phyloP scores from a whole-genome alignment of 2,113 vertebrate genomes.

The Campylorhamphus procurvoides region DNA sequence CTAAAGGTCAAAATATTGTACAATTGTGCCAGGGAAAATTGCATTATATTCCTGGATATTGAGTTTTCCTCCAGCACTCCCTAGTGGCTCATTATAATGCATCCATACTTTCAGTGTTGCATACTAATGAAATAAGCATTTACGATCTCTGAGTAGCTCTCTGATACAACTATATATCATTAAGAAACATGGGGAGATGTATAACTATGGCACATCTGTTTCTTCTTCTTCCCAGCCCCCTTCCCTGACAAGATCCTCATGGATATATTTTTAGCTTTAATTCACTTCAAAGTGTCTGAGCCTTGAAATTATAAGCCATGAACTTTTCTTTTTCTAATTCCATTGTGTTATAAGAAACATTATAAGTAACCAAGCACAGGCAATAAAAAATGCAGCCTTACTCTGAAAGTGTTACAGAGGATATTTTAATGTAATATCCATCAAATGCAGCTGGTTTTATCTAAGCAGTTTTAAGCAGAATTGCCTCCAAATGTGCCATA shows the following conservation, averaged over 20 bases:
- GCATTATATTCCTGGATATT: neutral
- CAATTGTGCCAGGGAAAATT: neutral
- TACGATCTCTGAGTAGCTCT: neutral
- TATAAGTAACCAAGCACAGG: neutral
- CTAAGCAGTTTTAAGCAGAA: constrained; percentile 15
- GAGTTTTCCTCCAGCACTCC: constrained; percentile 41
- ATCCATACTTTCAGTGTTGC: neutral
- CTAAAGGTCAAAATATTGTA: neutral
- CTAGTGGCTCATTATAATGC: neutral
- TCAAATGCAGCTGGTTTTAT: neutral
- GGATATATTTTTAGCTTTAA: neutral
- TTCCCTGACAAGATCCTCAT: neutral
- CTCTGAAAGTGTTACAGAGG: neutral
- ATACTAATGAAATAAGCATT: constrained; percentile 1
- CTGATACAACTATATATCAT: neutral
- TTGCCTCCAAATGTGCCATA: constrained; percentile 1
- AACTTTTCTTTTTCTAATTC: neutral
- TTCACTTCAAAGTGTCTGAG: neutral
- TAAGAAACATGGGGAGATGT: neutral
- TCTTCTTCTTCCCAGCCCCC: neutral
- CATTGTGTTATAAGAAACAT: neutral
- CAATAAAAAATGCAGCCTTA: neutral
- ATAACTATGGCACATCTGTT: neutral
- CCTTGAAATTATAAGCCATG: neutral
- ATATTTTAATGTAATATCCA: neutral